Evolutionary conservation across 1,140 invertebrate genomes (phyloP).

Genomic region (Bombus waltoni): DNA sequence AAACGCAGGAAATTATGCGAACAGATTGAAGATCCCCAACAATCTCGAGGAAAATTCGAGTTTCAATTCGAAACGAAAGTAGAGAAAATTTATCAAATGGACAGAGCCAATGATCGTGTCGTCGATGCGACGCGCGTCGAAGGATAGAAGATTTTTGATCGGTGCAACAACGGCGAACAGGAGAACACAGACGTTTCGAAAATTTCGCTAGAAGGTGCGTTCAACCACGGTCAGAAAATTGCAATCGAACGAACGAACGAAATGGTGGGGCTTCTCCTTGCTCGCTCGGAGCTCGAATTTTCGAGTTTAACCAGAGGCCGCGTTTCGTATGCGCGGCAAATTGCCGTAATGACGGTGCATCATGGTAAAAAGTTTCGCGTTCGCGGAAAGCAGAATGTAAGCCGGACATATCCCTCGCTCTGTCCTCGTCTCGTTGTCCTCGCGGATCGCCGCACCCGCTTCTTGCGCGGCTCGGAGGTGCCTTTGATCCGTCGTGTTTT

Average conservation of each 20-base stretch:
- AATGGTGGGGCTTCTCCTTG: neutral
- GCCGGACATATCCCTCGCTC: conserved; percentile 26
- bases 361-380: conserved; percentile 71
- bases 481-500: conserved; percentile 64
- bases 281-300: conserved; percentile 38
- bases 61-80: too few species aligned
- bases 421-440: conserved; percentile 36
- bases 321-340: conserved; percentile 72
- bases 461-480: conserved; percentile 61
- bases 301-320: conserved; percentile 39
- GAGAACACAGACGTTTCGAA: neutral
- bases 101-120: too few species aligned
- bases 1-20: too few species aligned
- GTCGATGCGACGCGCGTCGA: too few species aligned
- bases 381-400: conserved; percentile 74
- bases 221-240: neutral
- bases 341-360: conserved; percentile 75
- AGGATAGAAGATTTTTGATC: too few species aligned
- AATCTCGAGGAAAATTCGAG: too few species aligned
- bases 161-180: too few species aligned
- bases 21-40: too few species aligned
- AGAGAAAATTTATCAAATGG: too few species aligned
- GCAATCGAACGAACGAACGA: neutral
- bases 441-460: conserved; percentile 46
- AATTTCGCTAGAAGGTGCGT: neutral